Conservation (phyloP, 2,888 invertebrate species). For the Caenorhabditis zanzibari region DNA sequence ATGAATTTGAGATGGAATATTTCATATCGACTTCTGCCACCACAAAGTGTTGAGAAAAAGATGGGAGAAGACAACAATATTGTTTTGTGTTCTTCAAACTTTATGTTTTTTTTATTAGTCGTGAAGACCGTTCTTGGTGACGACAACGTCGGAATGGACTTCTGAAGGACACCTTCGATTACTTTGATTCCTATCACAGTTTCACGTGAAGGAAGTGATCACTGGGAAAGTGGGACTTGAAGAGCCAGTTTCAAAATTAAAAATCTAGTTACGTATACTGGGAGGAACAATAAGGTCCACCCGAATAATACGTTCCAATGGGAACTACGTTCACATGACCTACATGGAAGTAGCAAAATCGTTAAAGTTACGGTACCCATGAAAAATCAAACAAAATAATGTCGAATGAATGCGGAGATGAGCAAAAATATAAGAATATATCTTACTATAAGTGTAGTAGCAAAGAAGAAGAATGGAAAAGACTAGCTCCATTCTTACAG, state of each 20-base stretch:
- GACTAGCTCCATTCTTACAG: constrained; percentile 27
- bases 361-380: too few relatives aligned
- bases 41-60: neutral
- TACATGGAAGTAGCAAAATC: too few relatives aligned
- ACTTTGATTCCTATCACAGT: neutral
- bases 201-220: constrained; percentile 13
- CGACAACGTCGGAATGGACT: neutral
- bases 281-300: too few relatives aligned
- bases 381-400: too few relatives aligned
- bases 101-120: neutral
- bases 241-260: too few relatives aligned
- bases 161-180: neutral
- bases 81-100: neutral
- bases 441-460: too few relatives aligned
- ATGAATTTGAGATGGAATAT: constrained; percentile 67
- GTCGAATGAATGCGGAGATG: too few relatives aligned
- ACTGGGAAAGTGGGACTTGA: neutral
- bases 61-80: constrained; percentile 4
- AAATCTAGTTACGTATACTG: too few relatives aligned
- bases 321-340: too few relatives aligned
- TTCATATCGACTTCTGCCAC: constrained; percentile 53
- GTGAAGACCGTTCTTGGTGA: constrained; percentile 20
- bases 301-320: too few relatives aligned
- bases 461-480: constrained; percentile 11
- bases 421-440: too few relatives aligned